Percentiles rank a stretch among this genome's conserved stretches.
phyloP scores from a whole-genome alignment of 2,888 invertebrate species.

The Synergus laeviventris region DNA sequence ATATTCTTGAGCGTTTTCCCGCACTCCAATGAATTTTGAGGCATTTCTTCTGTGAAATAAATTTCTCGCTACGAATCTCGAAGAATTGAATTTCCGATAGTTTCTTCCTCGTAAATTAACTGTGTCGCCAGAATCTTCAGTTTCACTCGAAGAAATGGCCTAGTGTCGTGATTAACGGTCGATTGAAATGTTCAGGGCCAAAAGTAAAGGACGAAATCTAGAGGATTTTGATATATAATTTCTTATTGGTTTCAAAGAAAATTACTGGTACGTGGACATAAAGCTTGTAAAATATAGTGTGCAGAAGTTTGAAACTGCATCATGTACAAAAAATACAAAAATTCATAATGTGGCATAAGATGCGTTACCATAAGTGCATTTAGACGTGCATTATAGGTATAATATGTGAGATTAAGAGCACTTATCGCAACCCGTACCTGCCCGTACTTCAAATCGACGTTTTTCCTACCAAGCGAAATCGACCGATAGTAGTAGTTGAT shows the following conservation, averaged over 20 bases:
- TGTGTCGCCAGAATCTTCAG: slow-evolving; percentile 52
- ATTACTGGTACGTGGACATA: not conserved
- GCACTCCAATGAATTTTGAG: not conserved
- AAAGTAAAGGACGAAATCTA: not conserved
- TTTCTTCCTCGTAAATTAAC: slow-evolving; percentile 52
- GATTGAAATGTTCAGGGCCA: not conserved
- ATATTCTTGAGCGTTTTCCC: not conserved
- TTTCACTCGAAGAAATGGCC: slow-evolving; percentile 49
- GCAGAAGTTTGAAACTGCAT: not conserved
- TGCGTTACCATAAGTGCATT: not conserved
- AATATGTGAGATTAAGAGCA: slow-evolving; percentile 1
- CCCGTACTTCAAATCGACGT: not conserved
- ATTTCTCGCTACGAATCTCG: slow-evolving; percentile 4
- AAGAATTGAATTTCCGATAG: slow-evolving; percentile 53
- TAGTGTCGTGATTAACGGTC: not conserved
- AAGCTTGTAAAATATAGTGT: not conserved
- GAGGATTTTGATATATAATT: not conserved
- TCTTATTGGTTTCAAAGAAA: not conserved
- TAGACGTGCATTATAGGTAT: not conserved
- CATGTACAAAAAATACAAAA: no score
- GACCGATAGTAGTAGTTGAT: not conserved
- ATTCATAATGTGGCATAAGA: not conserved
- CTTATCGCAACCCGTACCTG: not conserved
- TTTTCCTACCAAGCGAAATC: not conserved
- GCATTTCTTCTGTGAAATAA: not conserved